phyloP scores from a whole-genome alignment of 2,888 invertebrate species.

The Cerastis rubricosa region DNA sequence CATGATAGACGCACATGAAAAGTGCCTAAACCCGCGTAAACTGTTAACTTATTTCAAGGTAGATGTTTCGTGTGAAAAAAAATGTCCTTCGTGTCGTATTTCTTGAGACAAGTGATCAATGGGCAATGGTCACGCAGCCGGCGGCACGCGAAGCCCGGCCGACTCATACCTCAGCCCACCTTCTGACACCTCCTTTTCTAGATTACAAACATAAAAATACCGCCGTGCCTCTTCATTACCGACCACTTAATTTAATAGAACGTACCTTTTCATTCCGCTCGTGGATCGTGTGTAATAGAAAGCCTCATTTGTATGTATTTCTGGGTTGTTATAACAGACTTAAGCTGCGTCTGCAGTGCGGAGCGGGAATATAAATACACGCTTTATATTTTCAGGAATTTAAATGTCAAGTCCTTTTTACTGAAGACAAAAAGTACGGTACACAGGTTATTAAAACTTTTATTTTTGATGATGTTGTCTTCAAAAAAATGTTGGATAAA shows the following conservation, averaged over 20 bases:
- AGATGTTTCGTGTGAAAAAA: constrained; percentile 77
- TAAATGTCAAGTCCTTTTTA: constrained; percentile 29
- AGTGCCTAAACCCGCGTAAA: constrained; percentile 48
- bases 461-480: constrained; percentile 8
- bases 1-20: constrained; percentile 51
- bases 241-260: constrained; percentile 77
- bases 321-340: constrained; percentile 54
- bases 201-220: constrained; percentile 84
- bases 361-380: constrained; percentile 11
- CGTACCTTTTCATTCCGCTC: constrained; percentile 66
- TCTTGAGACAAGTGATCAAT: constrained; percentile 85
- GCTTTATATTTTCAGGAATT: constrained; percentile 32
- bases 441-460: constrained; percentile 16
- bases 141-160: constrained; percentile 77
- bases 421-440: constrained; percentile 22
- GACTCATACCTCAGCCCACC: constrained; percentile 75
- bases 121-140: constrained; percentile 82
- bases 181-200: constrained; percentile 80
- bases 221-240: constrained; percentile 80
- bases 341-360: constrained; percentile 37
- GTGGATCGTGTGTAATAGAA: constrained; percentile 65
- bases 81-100: constrained; percentile 85
- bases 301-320: constrained; percentile 65
- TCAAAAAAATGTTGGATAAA: constrained; percentile 1
- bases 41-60: constrained; percentile 63